Evolutionary conservation across 2,113 vertebrate genomes (phyloP).

Genomic region (Panthera leo): DNA sequence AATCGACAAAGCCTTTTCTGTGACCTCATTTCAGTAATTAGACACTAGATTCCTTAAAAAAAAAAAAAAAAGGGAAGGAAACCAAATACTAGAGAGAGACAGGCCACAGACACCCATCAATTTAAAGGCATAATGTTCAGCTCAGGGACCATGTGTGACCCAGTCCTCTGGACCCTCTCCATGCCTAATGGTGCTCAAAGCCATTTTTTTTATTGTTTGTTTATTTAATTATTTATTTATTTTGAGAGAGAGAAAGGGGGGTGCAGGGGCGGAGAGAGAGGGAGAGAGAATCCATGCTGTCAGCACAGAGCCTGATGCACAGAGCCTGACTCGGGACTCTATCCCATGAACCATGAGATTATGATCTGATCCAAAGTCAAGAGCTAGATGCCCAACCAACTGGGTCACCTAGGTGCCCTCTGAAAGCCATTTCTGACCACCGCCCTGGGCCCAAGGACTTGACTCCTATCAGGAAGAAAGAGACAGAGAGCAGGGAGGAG

Average conservation of each 20-base stretch:
- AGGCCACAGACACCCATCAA: constrained; percentile 87
- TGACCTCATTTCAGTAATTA: constrained; percentile 91
- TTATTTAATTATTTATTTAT: no score
- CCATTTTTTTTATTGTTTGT: not conserved
- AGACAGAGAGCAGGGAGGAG: not conserved
- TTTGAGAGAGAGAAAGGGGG: no score
- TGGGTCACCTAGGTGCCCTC: no score
- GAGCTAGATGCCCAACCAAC: no score
- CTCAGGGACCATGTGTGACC: not conserved
- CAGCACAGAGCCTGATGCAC: no score
- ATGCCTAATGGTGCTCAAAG: not conserved
- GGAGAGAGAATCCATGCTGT: no score
- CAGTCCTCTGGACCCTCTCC: not conserved
- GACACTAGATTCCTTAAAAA: constrained; percentile 90
- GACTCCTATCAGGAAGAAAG: not conserved
- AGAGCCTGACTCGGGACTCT: no score
- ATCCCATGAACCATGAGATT: no score
- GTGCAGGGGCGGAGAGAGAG: no score
- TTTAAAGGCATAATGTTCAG: constrained; percentile 37
- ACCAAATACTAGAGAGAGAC: constrained; percentile 90
- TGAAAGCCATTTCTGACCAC: not conserved
- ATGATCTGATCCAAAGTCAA: no score
- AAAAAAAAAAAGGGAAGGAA: constrained; percentile 83
- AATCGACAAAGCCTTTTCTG: constrained; percentile 92
- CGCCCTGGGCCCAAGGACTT: not conserved